Percentiles rank a stretch among this genome's conserved stretches.
phyloP scores from a whole-genome alignment of 2,888 invertebrate species.

The Cantharis flavilabris region DNA sequence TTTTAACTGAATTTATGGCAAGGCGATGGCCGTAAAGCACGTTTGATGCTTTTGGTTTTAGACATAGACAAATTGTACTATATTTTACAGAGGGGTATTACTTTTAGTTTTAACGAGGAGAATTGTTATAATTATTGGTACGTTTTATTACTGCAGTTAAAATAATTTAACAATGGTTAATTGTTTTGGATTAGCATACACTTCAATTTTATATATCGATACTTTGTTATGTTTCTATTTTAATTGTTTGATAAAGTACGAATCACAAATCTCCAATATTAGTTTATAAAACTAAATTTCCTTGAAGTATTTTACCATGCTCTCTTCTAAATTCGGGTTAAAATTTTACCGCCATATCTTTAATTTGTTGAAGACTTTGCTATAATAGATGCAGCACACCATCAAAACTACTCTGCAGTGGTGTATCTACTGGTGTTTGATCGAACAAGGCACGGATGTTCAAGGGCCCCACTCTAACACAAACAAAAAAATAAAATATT shows the following conservation, averaged over 20 bases:
- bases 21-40: constrained; percentile 45
- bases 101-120: neutral
- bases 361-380: neutral
- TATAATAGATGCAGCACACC: neutral
- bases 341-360: no score
- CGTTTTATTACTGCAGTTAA: neutral
- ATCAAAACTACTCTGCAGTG: no score
- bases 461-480: no score
- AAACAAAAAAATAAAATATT: no score
- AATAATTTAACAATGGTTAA: neutral
- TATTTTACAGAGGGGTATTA: neutral
- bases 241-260: neutral
- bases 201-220: neutral
- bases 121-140: neutral
- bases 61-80: constrained; percentile 23
- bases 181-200: neutral
- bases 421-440: no score
- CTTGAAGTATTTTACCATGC: neutral
- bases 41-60: constrained; percentile 39
- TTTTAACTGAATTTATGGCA: constrained; percentile 42
- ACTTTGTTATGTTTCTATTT: neutral
- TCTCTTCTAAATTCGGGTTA: no score
- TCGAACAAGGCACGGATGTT: no score
- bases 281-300: neutral
- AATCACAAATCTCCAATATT: neutral